A percentile compares a stretch with the other conserved stretches of the same genome.
phyloP scores from a whole-genome alignment of 2,888 invertebrate species.

The Leucozona laternaria region DNA sequence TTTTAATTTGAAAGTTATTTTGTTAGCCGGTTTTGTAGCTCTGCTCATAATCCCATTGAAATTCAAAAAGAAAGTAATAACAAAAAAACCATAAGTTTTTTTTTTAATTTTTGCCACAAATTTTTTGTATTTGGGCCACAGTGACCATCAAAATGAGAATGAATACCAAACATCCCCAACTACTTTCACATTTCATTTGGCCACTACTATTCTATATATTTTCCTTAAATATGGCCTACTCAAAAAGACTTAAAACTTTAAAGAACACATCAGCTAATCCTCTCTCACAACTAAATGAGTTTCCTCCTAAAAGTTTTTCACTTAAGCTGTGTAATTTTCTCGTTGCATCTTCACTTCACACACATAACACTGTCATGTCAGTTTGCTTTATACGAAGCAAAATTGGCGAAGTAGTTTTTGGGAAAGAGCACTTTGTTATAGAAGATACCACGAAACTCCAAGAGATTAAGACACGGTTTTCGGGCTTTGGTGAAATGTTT shows the following conservation, averaged over 20 bases:
- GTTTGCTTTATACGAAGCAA: constrained; percentile 25
- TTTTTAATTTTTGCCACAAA: no score
- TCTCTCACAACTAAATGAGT: constrained; percentile 19
- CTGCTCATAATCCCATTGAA: no score
- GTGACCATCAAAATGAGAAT: no score
- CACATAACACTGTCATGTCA: neutral
- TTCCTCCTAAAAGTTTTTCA: constrained; percentile 48
- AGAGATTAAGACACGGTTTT: constrained; percentile 28
- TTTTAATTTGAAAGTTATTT: no score
- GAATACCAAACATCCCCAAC: no score
- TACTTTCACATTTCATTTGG: no score
- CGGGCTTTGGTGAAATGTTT: constrained; percentile 16
- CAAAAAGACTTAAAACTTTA: constrained; percentile 21
- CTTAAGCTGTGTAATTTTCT: constrained; percentile 59
- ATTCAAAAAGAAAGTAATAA: no score
- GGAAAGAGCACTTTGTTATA: neutral
- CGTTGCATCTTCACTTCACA: constrained; percentile 5
- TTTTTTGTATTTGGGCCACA: no score
- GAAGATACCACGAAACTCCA: neutral
- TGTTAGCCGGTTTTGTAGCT: no score
- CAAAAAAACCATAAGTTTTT: no score
- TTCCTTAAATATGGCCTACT: constrained; percentile 25
- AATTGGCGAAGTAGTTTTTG: constrained; percentile 20
- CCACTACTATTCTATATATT: constrained; percentile 4
- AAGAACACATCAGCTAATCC: neutral